Conservation (phyloP, 2,888 invertebrate genomes). For the Diarsia dahlii region DNA sequence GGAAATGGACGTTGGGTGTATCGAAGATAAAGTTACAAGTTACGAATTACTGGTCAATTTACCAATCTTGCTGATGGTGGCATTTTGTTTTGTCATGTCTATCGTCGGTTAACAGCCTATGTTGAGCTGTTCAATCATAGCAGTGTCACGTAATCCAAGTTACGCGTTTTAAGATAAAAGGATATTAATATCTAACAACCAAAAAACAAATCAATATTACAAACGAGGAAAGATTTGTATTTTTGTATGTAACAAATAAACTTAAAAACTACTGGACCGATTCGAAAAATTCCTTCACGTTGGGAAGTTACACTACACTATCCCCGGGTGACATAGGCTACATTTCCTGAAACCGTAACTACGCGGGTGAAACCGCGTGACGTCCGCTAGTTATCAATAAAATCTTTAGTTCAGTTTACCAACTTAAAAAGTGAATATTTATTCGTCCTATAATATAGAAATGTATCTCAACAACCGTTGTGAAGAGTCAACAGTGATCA, state of each 20-base stretch:
- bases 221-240: too few species aligned
- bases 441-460: background rate
- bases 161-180: background rate
- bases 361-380: too few species aligned
- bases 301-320: too few species aligned
- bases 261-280: too few species aligned
- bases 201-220: too few species aligned
- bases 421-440: background rate
- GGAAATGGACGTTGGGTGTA: slow-evolving; percentile 22
- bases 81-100: background rate
- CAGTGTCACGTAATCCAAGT: background rate
- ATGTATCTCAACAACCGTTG: slow-evolving; percentile 80
- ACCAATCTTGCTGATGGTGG: slow-evolving; percentile 3
- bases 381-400: background rate
- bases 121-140: background rate
- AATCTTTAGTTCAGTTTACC: background rate
- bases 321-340: too few species aligned
- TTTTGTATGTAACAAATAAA: too few species aligned
- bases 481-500: slow-evolving; percentile 74
- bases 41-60: background rate
- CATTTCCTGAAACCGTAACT: too few species aligned
- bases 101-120: background rate
- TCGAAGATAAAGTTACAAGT: background rate
- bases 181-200: background rate
- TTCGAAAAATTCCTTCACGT: too few species aligned